Evolutionary conservation across 2,797 vertebrate species (phyloP).

Genomic region (Sorex maritimensis): DNA sequence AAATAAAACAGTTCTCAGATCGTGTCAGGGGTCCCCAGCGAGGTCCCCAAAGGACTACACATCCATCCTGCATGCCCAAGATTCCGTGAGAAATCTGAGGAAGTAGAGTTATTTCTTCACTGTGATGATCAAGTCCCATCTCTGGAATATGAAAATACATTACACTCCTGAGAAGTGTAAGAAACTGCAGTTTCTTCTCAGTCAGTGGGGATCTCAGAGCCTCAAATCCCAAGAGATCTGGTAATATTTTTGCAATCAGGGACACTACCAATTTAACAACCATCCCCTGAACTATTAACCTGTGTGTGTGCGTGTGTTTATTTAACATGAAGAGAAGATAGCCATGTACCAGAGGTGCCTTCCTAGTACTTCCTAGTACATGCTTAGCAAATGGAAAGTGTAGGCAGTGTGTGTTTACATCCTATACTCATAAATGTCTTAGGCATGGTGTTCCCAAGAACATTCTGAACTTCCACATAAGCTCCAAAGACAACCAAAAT

Average conservation of each 20-base stretch:
- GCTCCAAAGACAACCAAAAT: not conserved
- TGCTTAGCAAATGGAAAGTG: not conserved
- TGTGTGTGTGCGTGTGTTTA: not conserved
- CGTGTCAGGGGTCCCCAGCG: not conserved
- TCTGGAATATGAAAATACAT: not conserved
- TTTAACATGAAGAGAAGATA: not conserved
- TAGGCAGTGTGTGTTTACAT: too few relatives aligned
- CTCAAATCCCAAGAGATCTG: not conserved
- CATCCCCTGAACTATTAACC: too few relatives aligned
- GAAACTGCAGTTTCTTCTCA: not conserved
- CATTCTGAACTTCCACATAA: not conserved
- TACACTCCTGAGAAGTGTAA: rapidly evolving
- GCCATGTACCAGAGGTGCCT: too few relatives aligned
- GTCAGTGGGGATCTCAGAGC: not conserved
- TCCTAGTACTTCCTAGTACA: not conserved
- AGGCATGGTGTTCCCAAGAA: constrained; percentile 2
- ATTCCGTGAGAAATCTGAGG: not conserved
- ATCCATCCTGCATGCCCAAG: rapidly evolving
- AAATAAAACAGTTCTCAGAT: not conserved
- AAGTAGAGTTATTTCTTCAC: not conserved
- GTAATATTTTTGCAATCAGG: not conserved
- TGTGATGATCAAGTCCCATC: not conserved
- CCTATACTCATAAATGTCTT: not conserved
- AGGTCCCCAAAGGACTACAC: not conserved
- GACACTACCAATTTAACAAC: not conserved